A percentile compares a stretch with the other conserved stretches of the same genome.
Conservation (phyloP, 2,113 vertebrate genomes). For the Bubalus kerabau region DNA sequence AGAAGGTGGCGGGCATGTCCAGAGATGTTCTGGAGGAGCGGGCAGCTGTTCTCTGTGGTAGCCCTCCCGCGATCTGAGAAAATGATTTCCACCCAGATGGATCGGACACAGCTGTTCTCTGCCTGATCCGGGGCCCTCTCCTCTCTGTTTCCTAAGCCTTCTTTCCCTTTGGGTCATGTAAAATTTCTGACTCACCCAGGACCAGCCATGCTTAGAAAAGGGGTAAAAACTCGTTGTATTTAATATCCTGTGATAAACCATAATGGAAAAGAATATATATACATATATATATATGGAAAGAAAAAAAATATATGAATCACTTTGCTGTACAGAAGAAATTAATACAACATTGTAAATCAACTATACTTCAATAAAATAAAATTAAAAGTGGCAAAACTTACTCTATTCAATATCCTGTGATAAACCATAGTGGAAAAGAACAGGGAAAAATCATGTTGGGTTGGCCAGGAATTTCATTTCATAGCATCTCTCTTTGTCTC, state of each 20-base stretch:
- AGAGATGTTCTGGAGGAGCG: neutral
- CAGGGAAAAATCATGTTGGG: neutral
- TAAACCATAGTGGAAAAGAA: neutral
- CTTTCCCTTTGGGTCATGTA: neutral
- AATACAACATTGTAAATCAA: neutral
- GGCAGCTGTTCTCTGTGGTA: neutral
- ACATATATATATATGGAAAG: neutral
- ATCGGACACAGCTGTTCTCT: neutral
- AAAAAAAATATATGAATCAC: neutral
- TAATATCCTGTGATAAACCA: neutral
- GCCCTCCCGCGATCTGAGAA: constrained; percentile 1
- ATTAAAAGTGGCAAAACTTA: neutral
- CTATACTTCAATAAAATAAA: neutral
- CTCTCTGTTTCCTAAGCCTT: neutral
- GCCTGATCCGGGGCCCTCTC: neutral
- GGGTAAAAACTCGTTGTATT: neutral
- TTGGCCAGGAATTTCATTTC: neutral
- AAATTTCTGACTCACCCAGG: fast-evolving
- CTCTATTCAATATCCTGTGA: neutral
- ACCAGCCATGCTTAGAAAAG: neutral
- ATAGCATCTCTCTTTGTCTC: neutral
- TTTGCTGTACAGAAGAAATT: neutral
- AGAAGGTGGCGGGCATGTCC: neutral
- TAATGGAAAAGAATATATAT: neutral
- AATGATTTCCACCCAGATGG: constrained; percentile 26